These are phyloP conservation scores for Campoletis sonorensis DNA, from an alignment of 1,140 invertebrate species.

Conservation along the genomic window DNA sequence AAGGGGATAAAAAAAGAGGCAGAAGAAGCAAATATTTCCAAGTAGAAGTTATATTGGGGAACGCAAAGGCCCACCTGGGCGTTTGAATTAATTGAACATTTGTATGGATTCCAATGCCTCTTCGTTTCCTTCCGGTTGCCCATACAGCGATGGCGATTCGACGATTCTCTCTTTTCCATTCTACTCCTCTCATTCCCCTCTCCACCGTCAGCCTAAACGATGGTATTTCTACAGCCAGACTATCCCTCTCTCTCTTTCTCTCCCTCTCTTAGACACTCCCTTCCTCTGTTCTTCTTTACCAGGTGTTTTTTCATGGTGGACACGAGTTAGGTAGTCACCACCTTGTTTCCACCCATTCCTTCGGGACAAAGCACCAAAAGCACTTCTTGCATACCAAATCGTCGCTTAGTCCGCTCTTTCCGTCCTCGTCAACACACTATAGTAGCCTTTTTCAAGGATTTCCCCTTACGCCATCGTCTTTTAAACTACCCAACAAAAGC, in stretches of 20 bases:
- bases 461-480: background rate
- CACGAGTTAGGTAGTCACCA: constrained; percentile 24
- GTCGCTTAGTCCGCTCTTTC: constrained; percentile 22
- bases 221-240: background rate
- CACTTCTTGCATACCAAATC: constrained; percentile 58
- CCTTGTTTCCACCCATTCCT: constrained; percentile 20
- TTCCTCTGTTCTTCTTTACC: background rate
- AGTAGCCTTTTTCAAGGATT: constrained; percentile 29
- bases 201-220: background rate
- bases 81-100: constrained; percentile 60
- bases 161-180: constrained; percentile 11
- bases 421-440: background rate
- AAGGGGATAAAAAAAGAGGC: background rate
- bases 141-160: constrained; percentile 40
- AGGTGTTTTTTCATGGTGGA: background rate
- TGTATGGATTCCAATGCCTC: constrained; percentile 61
- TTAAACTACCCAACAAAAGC: background rate
- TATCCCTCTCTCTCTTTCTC: constrained; percentile 29
- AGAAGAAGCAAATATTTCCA: background rate
- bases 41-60: background rate
- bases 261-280: constrained; percentile 37
- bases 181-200: background rate
- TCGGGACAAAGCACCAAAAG: constrained; percentile 51
- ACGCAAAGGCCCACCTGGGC: background rate
- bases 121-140: constrained; percentile 60